Base-by-base conservation (phyloP, 2,113 vertebrate species). In the Bubo scandiacus region DNA sequence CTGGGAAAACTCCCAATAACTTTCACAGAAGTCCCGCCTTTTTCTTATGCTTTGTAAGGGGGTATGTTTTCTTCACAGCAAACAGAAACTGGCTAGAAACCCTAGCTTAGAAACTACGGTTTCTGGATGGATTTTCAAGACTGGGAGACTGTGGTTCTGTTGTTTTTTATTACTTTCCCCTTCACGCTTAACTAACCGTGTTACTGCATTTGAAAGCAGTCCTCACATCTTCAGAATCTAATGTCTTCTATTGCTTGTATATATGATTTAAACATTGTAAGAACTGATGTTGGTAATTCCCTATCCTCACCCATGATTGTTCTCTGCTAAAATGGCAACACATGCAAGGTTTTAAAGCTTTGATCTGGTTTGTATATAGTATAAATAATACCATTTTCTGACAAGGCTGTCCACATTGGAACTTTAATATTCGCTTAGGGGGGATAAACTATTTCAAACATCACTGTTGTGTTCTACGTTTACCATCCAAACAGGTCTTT, bases 311-410 rank as follows among this genome's bases (percentile, higher is more conserved):
- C 70, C 34, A 0, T 94, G 63, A 72, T 83, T 86, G 30, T 88
- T 95, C 78, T 95, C 90, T 77, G 71, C 91, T 97, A 92, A 97
- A 96, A 97, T 96, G 97, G 97, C 97, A 96, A 95, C 97, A 98
- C 97, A 97, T 96, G 95, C 67, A 77, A 97, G 82, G 96, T 98
- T 94, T 92, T 67, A 68, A 94, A 96, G 89, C 88, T 96, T 97
- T 95, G 87, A 91, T 81, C 81, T 77, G 47, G 23, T 88, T 34
- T 92, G 86, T 95, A 15, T 90, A 38, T 16, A 21, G 43, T 86
- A 88, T 95, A 90, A 96, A 84, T 94, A 95, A 81, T 78, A 57
- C 54, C 6, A 6, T 80, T 95, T 95, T 95, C 89, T 94, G 91
- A 93, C 78, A 83, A 94, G 62, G 59, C 85, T 93, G 96, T 93